These are phyloP conservation scores for Phoxinus phoxinus DNA, from an alignment of 2,113 vertebrate species.

Conservation along the genomic window DNA sequence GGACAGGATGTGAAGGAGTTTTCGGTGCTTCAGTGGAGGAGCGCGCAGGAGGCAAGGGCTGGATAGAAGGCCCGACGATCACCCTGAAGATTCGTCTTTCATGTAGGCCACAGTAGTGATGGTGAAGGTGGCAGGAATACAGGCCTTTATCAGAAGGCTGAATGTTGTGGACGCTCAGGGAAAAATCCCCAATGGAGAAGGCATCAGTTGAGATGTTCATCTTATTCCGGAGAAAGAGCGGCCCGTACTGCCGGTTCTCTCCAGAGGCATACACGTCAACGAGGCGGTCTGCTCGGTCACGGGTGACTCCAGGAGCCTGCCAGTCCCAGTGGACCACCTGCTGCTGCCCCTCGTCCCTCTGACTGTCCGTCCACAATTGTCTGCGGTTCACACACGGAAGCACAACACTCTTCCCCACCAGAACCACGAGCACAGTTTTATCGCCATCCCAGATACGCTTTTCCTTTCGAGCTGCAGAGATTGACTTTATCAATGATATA, in stretches of 20 bases:
- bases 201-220: conserved; percentile 83
- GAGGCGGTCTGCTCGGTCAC: conserved; percentile 88
- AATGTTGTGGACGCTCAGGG: conserved; percentile 78
- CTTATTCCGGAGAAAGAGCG: conserved; percentile 79
- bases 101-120: conserved; percentile 94
- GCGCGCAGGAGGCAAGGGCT: conserved; percentile 5
- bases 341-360: conserved; percentile 90
- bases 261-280: conserved; percentile 93
- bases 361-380: conserved; percentile 88
- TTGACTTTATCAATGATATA: background rate
- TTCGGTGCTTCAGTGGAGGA: conserved; percentile 61
- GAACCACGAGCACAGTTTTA: conserved; percentile 82
- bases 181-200: conserved; percentile 90
- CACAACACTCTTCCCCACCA: conserved; percentile 77
- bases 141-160: conserved; percentile 84
- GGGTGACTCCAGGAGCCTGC: conserved; percentile 88
- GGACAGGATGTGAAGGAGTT: conserved; percentile 59
- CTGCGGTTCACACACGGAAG: conserved; percentile 87
- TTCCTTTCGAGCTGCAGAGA: conserved; percentile 75
- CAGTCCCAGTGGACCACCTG: conserved; percentile 97
- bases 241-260: conserved; percentile 85
- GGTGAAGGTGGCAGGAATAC: conserved; percentile 94
- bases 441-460: conserved; percentile 86
- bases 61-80: conserved; percentile 70
- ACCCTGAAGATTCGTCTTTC: conserved; percentile 89